Percentiles rank a stretch among this genome's conserved stretches.
Conservation (phyloP, 2,797 vertebrate genomes). For the Rhinatrema bivittatum region DNA sequence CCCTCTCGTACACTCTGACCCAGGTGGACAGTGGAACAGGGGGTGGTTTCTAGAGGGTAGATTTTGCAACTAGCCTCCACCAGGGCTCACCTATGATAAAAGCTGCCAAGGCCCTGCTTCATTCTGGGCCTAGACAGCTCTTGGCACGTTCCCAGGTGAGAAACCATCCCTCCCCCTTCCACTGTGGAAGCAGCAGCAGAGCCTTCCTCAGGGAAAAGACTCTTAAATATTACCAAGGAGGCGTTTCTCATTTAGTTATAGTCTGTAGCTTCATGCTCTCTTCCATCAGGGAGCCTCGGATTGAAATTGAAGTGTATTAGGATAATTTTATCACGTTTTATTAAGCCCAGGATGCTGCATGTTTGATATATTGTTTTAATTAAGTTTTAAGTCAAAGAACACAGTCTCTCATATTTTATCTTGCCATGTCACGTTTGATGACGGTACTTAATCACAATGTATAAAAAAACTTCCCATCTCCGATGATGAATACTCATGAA, state of each 20-base stretch:
- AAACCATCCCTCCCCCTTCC: background rate
- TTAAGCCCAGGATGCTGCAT: slow-evolving; percentile 34
- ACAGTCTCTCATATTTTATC: slow-evolving; percentile 36
- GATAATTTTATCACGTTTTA: slow-evolving; percentile 43
- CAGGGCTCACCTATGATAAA: too few relatives aligned
- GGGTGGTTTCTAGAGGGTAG: too few relatives aligned
- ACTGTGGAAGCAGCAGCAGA: background rate
- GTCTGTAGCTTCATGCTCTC: slow-evolving; percentile 13
- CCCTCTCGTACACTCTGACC: too few relatives aligned
- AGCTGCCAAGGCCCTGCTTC: slow-evolving; percentile 21
- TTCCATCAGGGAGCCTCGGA: slow-evolving; percentile 35
- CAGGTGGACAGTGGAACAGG: too few relatives aligned
- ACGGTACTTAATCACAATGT: slow-evolving; percentile 25
- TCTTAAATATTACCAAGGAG: slow-evolving; percentile 32
- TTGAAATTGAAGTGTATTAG: slow-evolving; percentile 37
- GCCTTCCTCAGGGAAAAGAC: slow-evolving; percentile 26
- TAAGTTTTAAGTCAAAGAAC: slow-evolving; percentile 48
- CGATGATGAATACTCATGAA: background rate
- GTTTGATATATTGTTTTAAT: slow-evolving; percentile 53
- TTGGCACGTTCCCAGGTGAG: too few relatives aligned
- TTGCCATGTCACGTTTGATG: slow-evolving; percentile 10
- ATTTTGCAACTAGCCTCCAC: slow-evolving; percentile 25
- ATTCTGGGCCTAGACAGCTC: slow-evolving; percentile 27
- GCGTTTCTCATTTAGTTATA: slow-evolving; percentile 24
- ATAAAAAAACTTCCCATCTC: slow-evolving; percentile 7